Evolutionary conservation across 2,113 vertebrate species (phyloP), one percentile per base, ranked within the genome.

Genomic region (Telmatochromis sp.): DNA sequence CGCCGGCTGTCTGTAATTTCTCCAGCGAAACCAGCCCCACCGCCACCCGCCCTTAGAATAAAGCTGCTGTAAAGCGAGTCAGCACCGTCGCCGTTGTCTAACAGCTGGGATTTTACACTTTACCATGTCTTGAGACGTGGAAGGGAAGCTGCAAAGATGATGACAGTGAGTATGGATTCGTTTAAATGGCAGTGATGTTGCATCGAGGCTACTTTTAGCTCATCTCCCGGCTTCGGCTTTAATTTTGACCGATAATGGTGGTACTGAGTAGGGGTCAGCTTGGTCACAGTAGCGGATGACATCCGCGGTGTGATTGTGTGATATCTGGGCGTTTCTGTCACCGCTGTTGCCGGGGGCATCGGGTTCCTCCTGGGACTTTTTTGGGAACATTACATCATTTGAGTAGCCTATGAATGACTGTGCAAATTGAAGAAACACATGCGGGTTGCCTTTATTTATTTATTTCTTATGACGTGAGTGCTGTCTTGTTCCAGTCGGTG

Each of bases 111-210:
- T 93, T 90, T 75, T 75, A 87, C 58, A 86, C 91, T 92, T 94
- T 91, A 96, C 91, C 90, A 98, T 96, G 96, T 94, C 97, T 96
- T 97, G 97, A 97, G 95, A 90, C 89, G 84, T 37, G 91, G 86
- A 89, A 92, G 79, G 87, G 55, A 90, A 40, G 80, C 19, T 60
- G 8, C 75, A 83, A 40, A 91, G 91, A 96, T 94, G 93, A 97
- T 97, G 96, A 94, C 97, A 94, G 96, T 97, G 96, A 98, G 97
- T 96, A 96, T 82, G 26, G 40, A 81, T 33, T 85, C 42, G 51
- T 86, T 82, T 81, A 26, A 79, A 87, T 37, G 80, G 45, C 75
- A 63, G 40, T 14, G 55, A 23, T 84, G 75, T 79, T 55, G 63
- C 75, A 80, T 26, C 88, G 47, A 17, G 88, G 28, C 81, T 84